phyloP scores from a whole-genome alignment of 2,888 invertebrate species.

The Prionchulus punctatus region DNA sequence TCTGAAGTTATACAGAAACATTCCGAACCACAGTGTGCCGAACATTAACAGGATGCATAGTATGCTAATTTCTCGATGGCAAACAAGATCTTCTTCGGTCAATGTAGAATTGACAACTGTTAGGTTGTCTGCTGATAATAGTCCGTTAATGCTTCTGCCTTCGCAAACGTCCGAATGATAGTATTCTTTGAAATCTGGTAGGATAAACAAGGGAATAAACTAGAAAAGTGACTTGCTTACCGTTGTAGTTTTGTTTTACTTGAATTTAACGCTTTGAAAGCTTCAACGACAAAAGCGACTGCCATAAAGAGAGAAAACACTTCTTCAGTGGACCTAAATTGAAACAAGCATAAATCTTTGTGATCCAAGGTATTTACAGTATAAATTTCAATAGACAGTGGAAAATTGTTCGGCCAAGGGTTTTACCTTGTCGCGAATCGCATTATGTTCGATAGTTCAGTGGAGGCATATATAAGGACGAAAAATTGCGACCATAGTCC shows the following conservation, averaged over 20 bases:
- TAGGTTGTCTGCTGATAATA: too few species aligned
- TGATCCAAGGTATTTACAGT: too few species aligned
- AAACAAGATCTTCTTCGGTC: constrained; percentile 17
- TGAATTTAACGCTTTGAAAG: constrained; percentile 41
- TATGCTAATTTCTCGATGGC: constrained; percentile 42
- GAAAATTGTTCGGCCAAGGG: not conserved
- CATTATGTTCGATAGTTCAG: constrained; percentile 44
- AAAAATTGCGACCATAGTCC: constrained; percentile 46
- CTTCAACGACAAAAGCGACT: constrained; percentile 45
- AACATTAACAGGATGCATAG: constrained; percentile 45
- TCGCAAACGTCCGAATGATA: constrained; percentile 14
- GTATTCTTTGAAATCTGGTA: constrained; percentile 25
- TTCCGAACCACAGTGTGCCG: constrained; percentile 46
- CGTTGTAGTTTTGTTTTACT: too few species aligned
- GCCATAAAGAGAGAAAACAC: constrained; percentile 47
- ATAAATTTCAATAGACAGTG: too few species aligned
- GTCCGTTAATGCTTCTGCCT: not conserved
- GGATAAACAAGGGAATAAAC: not conserved
- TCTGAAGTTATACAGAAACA: constrained; percentile 45
- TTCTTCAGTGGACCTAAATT: constrained; percentile 43
- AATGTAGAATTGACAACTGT: too few species aligned
- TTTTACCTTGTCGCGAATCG: constrained; percentile 43
- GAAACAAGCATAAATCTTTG: constrained; percentile 10
- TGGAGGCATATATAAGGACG: constrained; percentile 42
- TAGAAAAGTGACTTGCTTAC: not conserved